phyloP scores from a whole-genome alignment of 2,797 vertebrate species.

The Anabas testudineus region DNA sequence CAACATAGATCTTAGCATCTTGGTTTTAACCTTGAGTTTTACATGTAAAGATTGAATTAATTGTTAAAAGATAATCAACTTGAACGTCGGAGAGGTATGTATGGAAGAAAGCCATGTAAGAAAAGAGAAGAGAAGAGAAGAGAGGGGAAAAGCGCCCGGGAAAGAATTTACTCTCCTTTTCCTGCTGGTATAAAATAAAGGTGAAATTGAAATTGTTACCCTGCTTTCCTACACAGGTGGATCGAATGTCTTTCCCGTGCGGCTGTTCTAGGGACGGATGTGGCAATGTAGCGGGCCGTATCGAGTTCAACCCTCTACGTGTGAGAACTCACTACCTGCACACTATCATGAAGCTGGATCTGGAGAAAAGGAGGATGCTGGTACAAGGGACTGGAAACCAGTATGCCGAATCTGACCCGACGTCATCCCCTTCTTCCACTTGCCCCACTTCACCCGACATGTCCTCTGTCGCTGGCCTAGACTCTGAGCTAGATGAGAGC shows the following conservation, averaged over 20 bases:
- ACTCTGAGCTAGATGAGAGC: constrained; percentile 75
- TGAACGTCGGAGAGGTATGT: no score
- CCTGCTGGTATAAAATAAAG: background rate
- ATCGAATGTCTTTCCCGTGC: constrained; percentile 96
- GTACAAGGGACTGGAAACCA: constrained; percentile 62
- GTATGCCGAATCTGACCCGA: constrained; percentile 60
- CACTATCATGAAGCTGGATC: constrained; percentile 97
- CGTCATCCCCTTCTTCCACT: constrained; percentile 67
- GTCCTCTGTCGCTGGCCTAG: constrained; percentile 74
- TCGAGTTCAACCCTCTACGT: constrained; percentile 96
- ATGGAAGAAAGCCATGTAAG: no score
- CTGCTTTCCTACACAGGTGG: constrained; percentile 85
- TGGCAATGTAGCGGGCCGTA: constrained; percentile 91
- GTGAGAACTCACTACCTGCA: constrained; percentile 97
- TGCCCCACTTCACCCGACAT: constrained; percentile 80
- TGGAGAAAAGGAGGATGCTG: constrained; percentile 90
- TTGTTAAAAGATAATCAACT: no score
- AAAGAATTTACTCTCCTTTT: background rate
- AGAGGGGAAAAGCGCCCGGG: no score
- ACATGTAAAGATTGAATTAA: no score
- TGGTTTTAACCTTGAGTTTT: no score
- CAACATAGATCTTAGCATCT: background rate
- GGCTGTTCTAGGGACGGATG: constrained; percentile 96
- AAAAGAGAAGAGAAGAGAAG: no score
- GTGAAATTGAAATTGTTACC: background rate